A percentile compares a stretch with the other conserved stretches of the same genome.
phyloP scores from a whole-genome alignment of 2,888 invertebrate genomes.

The Epirrhoe tristata region DNA sequence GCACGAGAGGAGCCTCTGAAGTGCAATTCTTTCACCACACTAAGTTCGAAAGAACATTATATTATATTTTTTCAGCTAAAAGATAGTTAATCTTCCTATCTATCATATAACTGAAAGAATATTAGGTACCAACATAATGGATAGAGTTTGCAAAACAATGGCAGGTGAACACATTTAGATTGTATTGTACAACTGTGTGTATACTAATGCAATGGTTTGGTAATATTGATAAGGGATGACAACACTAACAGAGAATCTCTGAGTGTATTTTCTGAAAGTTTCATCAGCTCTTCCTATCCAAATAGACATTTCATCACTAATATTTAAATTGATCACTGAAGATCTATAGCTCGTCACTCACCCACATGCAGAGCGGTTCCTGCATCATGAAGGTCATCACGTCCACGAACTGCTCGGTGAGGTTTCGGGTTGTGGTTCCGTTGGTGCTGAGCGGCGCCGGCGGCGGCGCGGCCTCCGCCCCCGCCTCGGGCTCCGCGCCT shows the following conservation, averaged over 20 bases:
- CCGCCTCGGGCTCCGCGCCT: slow-evolving; percentile 53
- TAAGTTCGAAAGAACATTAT: too few species aligned
- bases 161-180: neutral
- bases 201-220: slow-evolving; percentile 4
- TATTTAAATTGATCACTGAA: neutral
- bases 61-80: too few species aligned
- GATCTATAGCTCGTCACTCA: slow-evolving; percentile 75
- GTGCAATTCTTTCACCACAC: too few species aligned
- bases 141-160: neutral
- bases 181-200: neutral
- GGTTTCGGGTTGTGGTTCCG: slow-evolving; percentile 53
- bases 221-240: slow-evolving; percentile 14
- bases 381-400: slow-evolving; percentile 89
- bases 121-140: too few species aligned
- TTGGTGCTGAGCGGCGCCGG: slow-evolving; percentile 46
- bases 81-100: too few species aligned
- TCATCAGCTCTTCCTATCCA: too few species aligned
- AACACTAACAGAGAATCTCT: neutral
- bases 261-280: too few species aligned
- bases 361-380: slow-evolving; percentile 94
- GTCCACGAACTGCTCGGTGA: slow-evolving; percentile 86
- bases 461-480: slow-evolving; percentile 48
- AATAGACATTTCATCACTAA: too few species aligned
- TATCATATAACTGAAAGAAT: too few species aligned
- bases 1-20: too few species aligned